Conservation (phyloP, 2,888 invertebrate genomes). For the Luffia ferchaultella region DNA sequence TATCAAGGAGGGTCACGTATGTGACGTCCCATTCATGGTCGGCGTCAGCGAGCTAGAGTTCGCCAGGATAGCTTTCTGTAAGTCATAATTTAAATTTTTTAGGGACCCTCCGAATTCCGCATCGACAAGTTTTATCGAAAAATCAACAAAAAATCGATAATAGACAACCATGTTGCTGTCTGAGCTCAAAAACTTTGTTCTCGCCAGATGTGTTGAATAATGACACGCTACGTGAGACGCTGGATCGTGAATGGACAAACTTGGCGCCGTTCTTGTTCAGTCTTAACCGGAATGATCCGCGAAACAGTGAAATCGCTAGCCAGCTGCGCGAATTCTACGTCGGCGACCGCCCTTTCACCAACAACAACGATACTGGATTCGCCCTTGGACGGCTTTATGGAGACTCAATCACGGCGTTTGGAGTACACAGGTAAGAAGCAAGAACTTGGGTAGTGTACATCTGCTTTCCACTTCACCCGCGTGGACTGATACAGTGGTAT, state of each 20-base stretch:
- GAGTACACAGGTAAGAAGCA: constrained; percentile 53
- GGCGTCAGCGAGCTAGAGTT: constrained; percentile 75
- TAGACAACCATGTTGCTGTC: neutral
- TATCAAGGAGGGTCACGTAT: constrained; percentile 63
- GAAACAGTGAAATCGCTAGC: constrained; percentile 53
- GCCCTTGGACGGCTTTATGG: constrained; percentile 61
- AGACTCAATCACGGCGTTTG: constrained; percentile 67
- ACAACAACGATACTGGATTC: constrained; percentile 33
- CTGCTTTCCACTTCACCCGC: no score
- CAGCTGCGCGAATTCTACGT: constrained; percentile 60
- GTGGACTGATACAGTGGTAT: no score
- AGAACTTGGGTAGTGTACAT: no score
- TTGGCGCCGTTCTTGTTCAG: constrained; percentile 72
- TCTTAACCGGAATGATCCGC: constrained; percentile 61
- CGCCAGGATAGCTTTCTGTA: constrained; percentile 68
- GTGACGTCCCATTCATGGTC: constrained; percentile 70
- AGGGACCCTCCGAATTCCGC: no score
- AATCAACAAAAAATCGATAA: no score
- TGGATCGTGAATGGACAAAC: constrained; percentile 68
- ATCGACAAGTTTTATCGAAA: no score
- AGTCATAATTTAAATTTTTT: no score
- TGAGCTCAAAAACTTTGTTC: neutral
- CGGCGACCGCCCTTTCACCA: constrained; percentile 29
- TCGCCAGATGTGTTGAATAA: constrained; percentile 60
- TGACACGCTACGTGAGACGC: constrained; percentile 48